Percentiles rank a stretch among this genome's conserved stretches.
Evolutionary conservation across 53 echinoderm and acorn worm genomes (phyloP).

Genomic region (Hippasteria phrygiana): DNA sequence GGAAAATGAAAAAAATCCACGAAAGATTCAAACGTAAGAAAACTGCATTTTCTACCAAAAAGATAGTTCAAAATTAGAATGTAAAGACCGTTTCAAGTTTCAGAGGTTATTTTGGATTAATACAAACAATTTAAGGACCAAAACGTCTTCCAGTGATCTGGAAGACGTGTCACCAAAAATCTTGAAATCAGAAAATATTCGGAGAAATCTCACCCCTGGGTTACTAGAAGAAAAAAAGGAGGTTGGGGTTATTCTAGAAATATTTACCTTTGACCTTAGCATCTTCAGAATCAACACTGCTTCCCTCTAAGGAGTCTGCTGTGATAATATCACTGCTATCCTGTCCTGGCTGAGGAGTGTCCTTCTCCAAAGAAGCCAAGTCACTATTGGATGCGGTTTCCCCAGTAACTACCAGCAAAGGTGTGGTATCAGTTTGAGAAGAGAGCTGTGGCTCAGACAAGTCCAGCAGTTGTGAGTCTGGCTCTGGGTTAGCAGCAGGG

Average conservation of each 20-base stretch:
- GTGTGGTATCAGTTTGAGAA: background rate
- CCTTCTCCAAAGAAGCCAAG: background rate
- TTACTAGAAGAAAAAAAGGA: background rate
- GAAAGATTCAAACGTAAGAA: no score
- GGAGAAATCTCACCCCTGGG: no score
- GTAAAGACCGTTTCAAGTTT: no score
- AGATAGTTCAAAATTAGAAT: no score
- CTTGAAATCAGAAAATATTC: no score
- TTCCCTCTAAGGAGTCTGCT: slow-evolving; percentile 1
- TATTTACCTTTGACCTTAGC: slow-evolving; percentile 38
- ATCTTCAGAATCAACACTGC: slow-evolving; percentile 11
- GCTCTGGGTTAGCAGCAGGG: background rate
- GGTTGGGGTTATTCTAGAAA: background rate
- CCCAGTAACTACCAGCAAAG: slow-evolving; percentile 27
- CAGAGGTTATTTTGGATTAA: no score
- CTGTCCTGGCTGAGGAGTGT: background rate
- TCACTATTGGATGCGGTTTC: slow-evolving; percentile 6
- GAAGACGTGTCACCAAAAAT: no score
- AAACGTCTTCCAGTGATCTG: no score
- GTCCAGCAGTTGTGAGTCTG: slow-evolving; percentile 2
- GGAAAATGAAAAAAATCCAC: no score
- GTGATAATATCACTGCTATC: background rate
- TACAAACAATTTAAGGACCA: no score
- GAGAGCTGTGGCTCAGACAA: background rate
- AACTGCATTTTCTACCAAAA: no score